Evolutionary conservation across 2,113 vertebrate genomes (phyloP).

Genomic region (Phalacrocorax brasilianus): DNA sequence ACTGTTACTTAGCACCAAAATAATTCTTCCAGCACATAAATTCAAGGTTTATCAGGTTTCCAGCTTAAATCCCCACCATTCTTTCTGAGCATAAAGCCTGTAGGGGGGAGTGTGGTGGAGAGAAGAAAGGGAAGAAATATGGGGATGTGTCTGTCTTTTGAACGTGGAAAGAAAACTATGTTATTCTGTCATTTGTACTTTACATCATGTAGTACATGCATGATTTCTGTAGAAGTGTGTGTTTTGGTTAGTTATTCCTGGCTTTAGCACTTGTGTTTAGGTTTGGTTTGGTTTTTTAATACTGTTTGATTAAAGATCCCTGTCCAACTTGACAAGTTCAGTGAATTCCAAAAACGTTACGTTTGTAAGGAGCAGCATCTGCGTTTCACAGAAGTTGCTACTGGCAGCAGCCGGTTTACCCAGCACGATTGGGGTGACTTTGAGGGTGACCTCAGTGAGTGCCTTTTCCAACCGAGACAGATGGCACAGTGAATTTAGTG

Average conservation of each 20-base stretch:
- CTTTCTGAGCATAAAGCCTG: not conserved
- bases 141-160: not conserved
- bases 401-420: not conserved
- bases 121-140: not conserved
- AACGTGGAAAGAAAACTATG: not conserved
- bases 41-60: not conserved
- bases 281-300: not conserved
- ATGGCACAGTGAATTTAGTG: not conserved
- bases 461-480: not conserved
- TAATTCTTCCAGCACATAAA: not conserved
- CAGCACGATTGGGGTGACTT: not conserved
- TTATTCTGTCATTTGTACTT: not conserved
- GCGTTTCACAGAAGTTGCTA: not conserved
- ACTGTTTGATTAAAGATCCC: not conserved
- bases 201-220: not conserved
- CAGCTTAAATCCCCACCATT: not conserved
- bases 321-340: not conserved
- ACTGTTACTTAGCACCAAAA: not conserved
- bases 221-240: not conserved
- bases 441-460: not conserved
- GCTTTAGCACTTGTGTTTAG: not conserved
- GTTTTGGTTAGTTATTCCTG: not conserved
- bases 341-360: not conserved
- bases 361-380: not conserved
- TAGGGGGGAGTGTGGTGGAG: not conserved